Conservation (phyloP, 1,140 invertebrate genomes). For the Drosophila pectinifera region DNA sequence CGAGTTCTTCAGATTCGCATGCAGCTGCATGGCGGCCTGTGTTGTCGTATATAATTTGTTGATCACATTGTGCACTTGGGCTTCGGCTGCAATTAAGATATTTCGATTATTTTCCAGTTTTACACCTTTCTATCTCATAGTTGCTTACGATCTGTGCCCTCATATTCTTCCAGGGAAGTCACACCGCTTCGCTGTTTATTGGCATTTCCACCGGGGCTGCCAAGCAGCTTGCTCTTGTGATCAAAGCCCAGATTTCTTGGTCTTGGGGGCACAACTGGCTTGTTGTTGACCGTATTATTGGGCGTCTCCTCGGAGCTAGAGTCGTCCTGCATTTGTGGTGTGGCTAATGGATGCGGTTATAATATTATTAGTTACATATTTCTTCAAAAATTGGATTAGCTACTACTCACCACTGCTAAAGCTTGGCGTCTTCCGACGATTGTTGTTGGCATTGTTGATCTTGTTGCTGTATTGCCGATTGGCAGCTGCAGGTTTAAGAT, state of each 20-base stretch:
- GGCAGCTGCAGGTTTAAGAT: conserved; percentile 49
- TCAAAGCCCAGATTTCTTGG: conserved; percentile 85
- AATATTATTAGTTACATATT: conserved; percentile 15
- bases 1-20: conserved; percentile 81
- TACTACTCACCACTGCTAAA: conserved; percentile 88
- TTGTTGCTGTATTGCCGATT: conserved; percentile 79
- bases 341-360: conserved; percentile 85
- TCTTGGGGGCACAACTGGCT: conserved; percentile 87
- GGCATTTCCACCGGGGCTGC: conserved; percentile 47
- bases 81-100: conserved; percentile 63
- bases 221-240: conserved; percentile 74
- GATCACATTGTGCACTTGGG: conserved; percentile 84
- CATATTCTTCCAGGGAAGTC: conserved; percentile 58
- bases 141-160: conserved; percentile 73
- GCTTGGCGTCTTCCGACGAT: conserved; percentile 87
- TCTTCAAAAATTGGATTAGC: neutral
- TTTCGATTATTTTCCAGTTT: neutral
- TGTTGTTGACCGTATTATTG: conserved; percentile 85
- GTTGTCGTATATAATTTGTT: conserved; percentile 84
- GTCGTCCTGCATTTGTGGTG: conserved; percentile 87
- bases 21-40: conserved; percentile 81
- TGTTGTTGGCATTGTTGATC: conserved; percentile 70
- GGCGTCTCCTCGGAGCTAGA: conserved; percentile 90
- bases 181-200: conserved; percentile 55
- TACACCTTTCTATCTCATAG: too few relatives aligned